phyloP scores from a whole-genome alignment of 2,113 vertebrate species.

The Dolichallabes microphthalmus region DNA sequence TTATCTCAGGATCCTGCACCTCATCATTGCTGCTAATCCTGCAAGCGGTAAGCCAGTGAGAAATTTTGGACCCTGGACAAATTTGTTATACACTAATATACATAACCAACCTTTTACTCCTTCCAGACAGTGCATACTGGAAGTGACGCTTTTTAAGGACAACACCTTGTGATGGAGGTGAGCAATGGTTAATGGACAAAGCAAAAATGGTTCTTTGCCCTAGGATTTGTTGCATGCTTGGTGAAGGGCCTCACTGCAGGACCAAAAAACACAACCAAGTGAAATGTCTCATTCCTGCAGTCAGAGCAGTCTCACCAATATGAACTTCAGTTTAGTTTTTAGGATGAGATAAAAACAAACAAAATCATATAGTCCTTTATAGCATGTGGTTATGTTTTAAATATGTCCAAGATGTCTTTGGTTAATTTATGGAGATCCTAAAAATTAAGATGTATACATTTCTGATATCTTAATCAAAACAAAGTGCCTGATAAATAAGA shows the following conservation, averaged over 20 bases:
- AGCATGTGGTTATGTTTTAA: neutral
- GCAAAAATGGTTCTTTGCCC: neutral
- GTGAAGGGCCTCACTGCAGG: neutral
- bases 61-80: neutral
- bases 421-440: neutral
- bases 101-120: neutral
- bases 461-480: neutral
- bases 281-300: neutral
- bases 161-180: slow-evolving; percentile 5
- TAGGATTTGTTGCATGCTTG: slow-evolving; percentile 21
- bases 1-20: neutral
- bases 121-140: neutral
- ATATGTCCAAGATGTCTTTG: neutral
- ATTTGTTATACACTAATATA: neutral
- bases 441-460: neutral
- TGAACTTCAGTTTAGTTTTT: neutral
- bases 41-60: neutral
- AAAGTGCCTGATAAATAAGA: neutral
- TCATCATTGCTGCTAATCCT: neutral
- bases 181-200: neutral
- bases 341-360: neutral
- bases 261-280: neutral
- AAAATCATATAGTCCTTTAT: neutral
- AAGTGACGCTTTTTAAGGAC: slow-evolving; percentile 17
- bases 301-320: neutral